Evolutionary conservation across 53 echinoderm and acorn worm genomes (phyloP).

Genomic region (Holothuria scabra): DNA sequence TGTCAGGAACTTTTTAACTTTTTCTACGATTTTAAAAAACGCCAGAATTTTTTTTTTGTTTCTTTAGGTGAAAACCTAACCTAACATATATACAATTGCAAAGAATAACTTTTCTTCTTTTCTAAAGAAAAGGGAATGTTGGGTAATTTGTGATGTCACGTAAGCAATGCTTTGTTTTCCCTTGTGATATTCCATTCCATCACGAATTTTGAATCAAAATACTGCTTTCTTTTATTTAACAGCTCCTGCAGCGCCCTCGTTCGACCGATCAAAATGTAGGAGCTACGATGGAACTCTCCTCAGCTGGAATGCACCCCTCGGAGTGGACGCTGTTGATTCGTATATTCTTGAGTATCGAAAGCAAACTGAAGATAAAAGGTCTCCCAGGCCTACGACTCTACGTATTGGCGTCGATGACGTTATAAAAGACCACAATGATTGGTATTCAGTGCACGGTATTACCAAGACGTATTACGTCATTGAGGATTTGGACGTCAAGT

Average conservation of each 20-base stretch:
- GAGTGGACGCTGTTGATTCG: constrained; percentile 57
- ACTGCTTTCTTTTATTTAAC: not conserved
- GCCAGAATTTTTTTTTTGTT: no score
- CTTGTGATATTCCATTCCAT: no score
- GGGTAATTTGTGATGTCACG: no score
- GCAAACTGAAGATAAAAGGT: constrained; percentile 31
- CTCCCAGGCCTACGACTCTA: constrained; percentile 42
- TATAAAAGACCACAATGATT: constrained; percentile 40
- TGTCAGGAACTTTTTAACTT: no score
- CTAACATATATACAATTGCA: no score
- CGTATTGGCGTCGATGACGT: constrained; percentile 45
- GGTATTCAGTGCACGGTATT: constrained; percentile 62
- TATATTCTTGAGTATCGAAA: constrained; percentile 84
- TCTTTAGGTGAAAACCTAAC: no score
- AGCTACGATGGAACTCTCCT: constrained; percentile 65
- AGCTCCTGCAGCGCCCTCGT: constrained; percentile 67
- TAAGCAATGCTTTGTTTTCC: no score
- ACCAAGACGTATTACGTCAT: constrained; percentile 54
- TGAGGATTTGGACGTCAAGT: constrained; percentile 65
- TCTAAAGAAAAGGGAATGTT: no score
- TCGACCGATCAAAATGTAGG: constrained; percentile 47
- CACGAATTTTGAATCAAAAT: no score
- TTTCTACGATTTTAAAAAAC: no score
- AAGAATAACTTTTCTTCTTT: no score
- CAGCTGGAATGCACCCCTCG: constrained; percentile 74